Evolutionary conservation across 1,140 invertebrate genomes (phyloP).

Genomic region (Antheraea pernyi): DNA sequence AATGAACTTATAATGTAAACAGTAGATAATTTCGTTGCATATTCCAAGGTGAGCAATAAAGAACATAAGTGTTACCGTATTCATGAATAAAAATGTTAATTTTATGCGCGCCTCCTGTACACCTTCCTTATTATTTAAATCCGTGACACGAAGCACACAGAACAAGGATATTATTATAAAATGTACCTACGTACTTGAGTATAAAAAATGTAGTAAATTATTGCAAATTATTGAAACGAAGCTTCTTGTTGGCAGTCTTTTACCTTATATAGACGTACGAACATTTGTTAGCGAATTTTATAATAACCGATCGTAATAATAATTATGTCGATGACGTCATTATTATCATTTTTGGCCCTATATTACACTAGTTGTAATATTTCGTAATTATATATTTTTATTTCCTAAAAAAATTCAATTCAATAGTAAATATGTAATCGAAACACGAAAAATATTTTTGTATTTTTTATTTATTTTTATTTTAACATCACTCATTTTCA

Average conservation of each 20-base stretch:
- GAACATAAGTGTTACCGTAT: neutral
- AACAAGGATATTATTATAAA: neutral
- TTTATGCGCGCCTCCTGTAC: neutral
- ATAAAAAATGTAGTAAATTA: neutral
- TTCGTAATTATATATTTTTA: too few species aligned
- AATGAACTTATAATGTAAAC: neutral
- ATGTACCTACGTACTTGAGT: neutral
- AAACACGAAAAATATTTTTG: too few species aligned
- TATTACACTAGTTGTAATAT: too few species aligned
- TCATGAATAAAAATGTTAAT: conserved; percentile 2
- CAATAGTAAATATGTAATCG: too few species aligned
- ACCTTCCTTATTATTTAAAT: conserved; percentile 5
- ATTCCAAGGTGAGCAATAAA: neutral
- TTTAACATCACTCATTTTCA: too few species aligned
- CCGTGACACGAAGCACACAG: neutral
- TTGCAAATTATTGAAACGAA: neutral
- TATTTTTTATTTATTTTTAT: too few species aligned
- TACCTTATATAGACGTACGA: neutral
- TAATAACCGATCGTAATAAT: neutral
- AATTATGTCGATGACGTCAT: neutral
- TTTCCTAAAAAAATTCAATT: too few species aligned
- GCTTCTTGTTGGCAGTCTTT: neutral
- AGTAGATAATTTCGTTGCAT: neutral
- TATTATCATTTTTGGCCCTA: too few species aligned
- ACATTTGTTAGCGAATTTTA: neutral